Evolutionary conservation across 2,797 vertebrate species (phyloP).

Genomic region (Petrocephalus schoutedeni): DNA sequence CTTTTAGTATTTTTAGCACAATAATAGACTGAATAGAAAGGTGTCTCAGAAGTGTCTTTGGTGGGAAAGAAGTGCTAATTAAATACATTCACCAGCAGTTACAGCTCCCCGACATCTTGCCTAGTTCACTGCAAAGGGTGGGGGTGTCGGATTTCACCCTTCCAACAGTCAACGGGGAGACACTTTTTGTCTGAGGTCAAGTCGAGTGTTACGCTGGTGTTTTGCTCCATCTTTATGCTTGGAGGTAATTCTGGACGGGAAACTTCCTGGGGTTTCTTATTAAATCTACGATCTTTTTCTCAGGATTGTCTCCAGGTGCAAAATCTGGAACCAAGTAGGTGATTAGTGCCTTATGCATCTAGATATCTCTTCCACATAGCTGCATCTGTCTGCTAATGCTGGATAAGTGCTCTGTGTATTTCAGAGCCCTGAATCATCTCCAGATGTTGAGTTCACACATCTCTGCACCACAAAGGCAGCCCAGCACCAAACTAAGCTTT

Average conservation of each 20-base stretch:
- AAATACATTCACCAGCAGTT: not conserved
- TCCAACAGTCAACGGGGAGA: not conserved
- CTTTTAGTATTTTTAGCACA: not conserved
- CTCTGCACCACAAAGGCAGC: not conserved
- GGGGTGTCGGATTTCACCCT: not conserved
- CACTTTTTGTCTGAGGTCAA: not conserved
- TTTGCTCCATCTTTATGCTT: not conserved
- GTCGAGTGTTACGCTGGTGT: not conserved
- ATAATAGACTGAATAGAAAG: not conserved
- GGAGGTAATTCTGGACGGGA: conserved; percentile 5
- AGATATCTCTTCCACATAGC: not conserved
- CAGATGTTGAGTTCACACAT: not conserved
- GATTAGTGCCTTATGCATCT: not conserved
- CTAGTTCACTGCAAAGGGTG: not conserved
- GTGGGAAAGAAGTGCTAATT: not conserved
- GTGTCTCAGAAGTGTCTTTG: not conserved
- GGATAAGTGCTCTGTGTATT: conserved; percentile 1
- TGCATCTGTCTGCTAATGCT: not conserved
- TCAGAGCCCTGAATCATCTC: not conserved
- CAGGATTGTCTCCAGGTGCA: not conserved
- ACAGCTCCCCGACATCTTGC: not conserved
- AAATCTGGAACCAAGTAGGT: not conserved
- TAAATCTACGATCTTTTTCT: not conserved
- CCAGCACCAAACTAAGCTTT: not conserved
- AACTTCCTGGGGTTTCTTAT: not conserved